Base-by-base conservation (phyloP, 2,797 vertebrate species). In the Pangasius macronema region DNA sequence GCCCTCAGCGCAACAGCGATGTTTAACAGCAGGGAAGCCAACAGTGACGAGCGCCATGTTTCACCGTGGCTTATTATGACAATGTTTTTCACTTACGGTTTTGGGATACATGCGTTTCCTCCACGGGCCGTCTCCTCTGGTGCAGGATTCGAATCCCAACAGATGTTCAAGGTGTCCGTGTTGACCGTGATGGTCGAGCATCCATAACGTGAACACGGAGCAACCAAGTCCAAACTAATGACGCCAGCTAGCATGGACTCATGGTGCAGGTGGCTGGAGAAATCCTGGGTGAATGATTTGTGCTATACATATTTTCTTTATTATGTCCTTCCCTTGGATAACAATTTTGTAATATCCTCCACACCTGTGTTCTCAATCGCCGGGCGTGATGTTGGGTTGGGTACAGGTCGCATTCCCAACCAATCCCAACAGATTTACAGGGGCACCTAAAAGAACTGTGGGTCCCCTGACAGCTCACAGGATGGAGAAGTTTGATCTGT, bases 91-190 rank as follows among this genome's bases (percentile, higher is more conserved):
- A 76, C 89, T 90, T 84, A 86, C 75, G 85, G 88, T 90, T 90
- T 91, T 92, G 81, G 86, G 92, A 94, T 92, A 95, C 94, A 93
- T 94, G 88, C 91, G 91, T 92, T 88, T 51, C 90, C 27, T 92
- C 85, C 86, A 91, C 22, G 83, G 90, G 73, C 85, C 87, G 82
- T 83, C 91, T 89, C 87, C 82, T 87, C 67, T 86, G 77, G 51
- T 33, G 16, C 20, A 6, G 59, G 63, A 87, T 70, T 81, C 76
- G 33, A 68, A 72, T 77, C 51, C 84, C 65, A 16, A 63, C 89
- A 90, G 90, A 88, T 90, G 90, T 88, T 53, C 76, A 30, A 27
- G 70, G 46, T 63, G 83, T 76, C 85, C 39, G 22, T 84, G 85
- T 80, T 20, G 49, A 51, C 55, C 80, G 18, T 51, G 83, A 89